phyloP scores from a whole-genome alignment of 2,797 vertebrate genomes.

The Notamacropus eugenii region DNA sequence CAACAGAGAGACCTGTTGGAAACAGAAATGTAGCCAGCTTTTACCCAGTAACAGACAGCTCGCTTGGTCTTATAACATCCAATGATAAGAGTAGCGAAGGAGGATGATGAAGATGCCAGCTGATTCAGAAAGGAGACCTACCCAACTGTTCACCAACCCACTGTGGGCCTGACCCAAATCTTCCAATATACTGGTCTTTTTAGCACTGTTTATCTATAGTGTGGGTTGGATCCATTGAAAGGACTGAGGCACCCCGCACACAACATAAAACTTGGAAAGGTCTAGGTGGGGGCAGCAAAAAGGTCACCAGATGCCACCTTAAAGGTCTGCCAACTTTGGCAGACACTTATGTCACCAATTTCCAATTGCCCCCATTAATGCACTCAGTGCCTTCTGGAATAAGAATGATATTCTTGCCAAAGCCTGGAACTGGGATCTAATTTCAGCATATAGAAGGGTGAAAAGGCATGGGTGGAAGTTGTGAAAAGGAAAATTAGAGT shows the following conservation, averaged over 20 bases:
- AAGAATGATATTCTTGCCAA: constrained; percentile 35
- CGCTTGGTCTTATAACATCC: constrained; percentile 26
- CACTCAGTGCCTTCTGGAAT: constrained; percentile 48
- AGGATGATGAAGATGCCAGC: constrained; percentile 3
- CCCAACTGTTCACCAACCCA: neutral
- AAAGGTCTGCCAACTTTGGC: constrained; percentile 75
- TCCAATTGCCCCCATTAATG: constrained; percentile 64
- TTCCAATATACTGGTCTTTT: constrained; percentile 20
- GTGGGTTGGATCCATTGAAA: constrained; percentile 51
- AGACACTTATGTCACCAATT: constrained; percentile 46
- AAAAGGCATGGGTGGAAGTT: neutral
- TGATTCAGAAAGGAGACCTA: constrained; percentile 38
- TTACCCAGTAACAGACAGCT: neutral
- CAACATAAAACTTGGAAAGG: constrained; percentile 68
- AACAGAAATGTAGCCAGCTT: constrained; percentile 23
- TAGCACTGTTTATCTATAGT: constrained; percentile 32
- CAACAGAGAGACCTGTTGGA: neutral
- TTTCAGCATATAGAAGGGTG: constrained; percentile 63
- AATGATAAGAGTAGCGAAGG: constrained; percentile 9
- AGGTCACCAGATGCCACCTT: constrained; percentile 75
- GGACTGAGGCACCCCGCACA: neutral
- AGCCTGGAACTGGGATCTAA: constrained; percentile 52
- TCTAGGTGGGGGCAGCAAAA: constrained; percentile 60
- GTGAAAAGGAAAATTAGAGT: neutral
- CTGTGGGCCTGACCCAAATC: neutral